Percentiles rank a stretch among this genome's conserved stretches.
phyloP scores from a whole-genome alignment of 1,140 invertebrate genomes.

The Neomicropteryx cornuta region DNA sequence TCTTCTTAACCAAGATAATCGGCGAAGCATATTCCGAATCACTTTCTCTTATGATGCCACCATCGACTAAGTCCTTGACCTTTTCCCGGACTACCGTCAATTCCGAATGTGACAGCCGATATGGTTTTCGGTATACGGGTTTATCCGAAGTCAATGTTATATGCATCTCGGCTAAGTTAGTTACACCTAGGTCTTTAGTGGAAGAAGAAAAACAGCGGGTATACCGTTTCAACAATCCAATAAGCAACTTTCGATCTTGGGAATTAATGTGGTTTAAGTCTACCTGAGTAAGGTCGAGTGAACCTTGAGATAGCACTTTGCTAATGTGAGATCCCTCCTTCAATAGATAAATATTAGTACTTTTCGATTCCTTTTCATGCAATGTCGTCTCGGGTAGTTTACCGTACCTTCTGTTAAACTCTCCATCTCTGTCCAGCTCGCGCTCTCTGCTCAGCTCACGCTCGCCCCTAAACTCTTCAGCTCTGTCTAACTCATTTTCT shows the following conservation, averaged over 20 bases:
- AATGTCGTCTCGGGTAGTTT: no score
- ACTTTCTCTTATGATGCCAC: slow-evolving; percentile 9
- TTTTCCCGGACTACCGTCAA: slow-evolving; percentile 10
- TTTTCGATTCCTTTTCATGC: no score
- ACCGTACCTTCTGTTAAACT: no score
- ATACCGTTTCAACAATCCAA: slow-evolving; percentile 8
- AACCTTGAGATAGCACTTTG: no score
- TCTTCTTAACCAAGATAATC: slow-evolving; percentile 16
- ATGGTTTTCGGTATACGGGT: slow-evolving; percentile 15
- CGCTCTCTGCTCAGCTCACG: no score
- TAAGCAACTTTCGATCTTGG: neutral
- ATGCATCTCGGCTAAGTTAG: slow-evolving; percentile 11
- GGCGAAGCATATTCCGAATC: slow-evolving; percentile 15
- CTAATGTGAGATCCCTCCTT: no score
- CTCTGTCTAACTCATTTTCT: no score
- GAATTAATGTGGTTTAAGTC: slow-evolving; percentile 1
- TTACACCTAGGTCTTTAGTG: slow-evolving; percentile 12
- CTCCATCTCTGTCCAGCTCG: no score
- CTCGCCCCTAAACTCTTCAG: no score
- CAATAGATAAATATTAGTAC: no score
- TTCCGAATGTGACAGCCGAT: slow-evolving; percentile 15
- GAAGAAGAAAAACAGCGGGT: slow-evolving; percentile 8
- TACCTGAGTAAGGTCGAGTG: no score
- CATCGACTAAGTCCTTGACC: slow-evolving; percentile 8
- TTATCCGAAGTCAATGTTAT: slow-evolving; percentile 9